Evolutionary conservation across 2,888 invertebrate species (phyloP).

Genomic region (Ochlodes sylvanus): DNA sequence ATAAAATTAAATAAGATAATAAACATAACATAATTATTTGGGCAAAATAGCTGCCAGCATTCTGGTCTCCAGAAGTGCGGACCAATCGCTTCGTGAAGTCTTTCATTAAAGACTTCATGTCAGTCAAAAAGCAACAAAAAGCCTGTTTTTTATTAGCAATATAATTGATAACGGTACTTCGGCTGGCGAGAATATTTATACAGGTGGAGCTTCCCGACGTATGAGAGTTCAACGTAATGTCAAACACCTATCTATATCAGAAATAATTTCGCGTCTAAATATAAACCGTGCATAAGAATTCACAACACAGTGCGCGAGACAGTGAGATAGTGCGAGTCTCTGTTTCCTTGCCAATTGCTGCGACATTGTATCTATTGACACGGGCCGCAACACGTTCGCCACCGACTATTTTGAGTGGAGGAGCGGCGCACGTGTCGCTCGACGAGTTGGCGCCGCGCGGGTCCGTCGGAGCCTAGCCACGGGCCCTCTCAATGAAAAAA

Average conservation of each 20-base stretch:
- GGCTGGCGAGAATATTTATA: slow-evolving; percentile 68
- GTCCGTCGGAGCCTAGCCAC: slow-evolving; percentile 45
- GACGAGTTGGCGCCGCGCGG: slow-evolving; percentile 46
- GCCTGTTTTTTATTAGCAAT: slow-evolving; percentile 22
- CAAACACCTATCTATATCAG: slow-evolving; percentile 85
- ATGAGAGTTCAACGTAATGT: slow-evolving; percentile 85
- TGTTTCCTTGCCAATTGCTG: slow-evolving; percentile 82
- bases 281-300: slow-evolving; percentile 84
- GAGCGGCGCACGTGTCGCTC: slow-evolving; percentile 61
- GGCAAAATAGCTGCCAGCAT: too few species aligned
- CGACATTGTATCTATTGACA: slow-evolving; percentile 83
- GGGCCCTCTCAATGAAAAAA: slow-evolving; percentile 57
- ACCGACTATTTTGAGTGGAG: slow-evolving; percentile 73
- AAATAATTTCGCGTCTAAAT: slow-evolving; percentile 83
- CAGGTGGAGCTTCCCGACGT: slow-evolving; percentile 82
- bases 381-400: slow-evolving; percentile 70
- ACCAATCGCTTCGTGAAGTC: too few species aligned
- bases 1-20: too few species aligned
- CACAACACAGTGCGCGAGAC: slow-evolving; percentile 84
- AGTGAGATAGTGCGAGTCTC: slow-evolving; percentile 83
- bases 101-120: too few species aligned
- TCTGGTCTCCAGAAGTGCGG: too few species aligned
- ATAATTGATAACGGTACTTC: slow-evolving; percentile 42
- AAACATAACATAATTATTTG: too few species aligned
- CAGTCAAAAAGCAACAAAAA: slow-evolving; percentile 22